Evolutionary conservation across 1,140 invertebrate species (phyloP), one percentile per base, ranked within the genome.

Genomic region (Pseudomyrmex sp.): DNA sequence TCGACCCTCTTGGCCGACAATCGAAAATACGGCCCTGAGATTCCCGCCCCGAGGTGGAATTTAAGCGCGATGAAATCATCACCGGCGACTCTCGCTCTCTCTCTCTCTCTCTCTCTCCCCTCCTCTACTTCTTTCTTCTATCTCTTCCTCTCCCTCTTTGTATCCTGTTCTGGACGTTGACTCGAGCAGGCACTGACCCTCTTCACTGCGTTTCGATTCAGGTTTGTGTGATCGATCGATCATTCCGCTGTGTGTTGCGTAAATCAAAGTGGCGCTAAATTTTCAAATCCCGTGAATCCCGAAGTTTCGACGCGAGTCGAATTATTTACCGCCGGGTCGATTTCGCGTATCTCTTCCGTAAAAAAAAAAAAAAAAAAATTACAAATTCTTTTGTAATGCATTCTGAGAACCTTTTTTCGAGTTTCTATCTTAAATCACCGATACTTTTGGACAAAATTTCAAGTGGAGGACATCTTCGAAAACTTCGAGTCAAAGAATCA

Each of bases 31-130:
- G 75, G 48, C 18, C 86, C 75, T 56, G 82, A 63, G 75, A 88
- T 85, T 82, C 66, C 86, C 76, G 85, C 75, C 75, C 82, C 59
- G 52, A 66, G 54, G 66, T 80, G 61, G 86, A 88, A 88, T 88
- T 88, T 82, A 68, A 83, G 8, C 73, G 46, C 83, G 86, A 88
- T 88, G 86, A 88, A 88, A 88, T 88, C 87, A 88, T 88, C 87
- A 54, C 65, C 56, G 23, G 54, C 76, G 44, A 72, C 75, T 73
- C 82, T 44, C n/a, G 18, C 66, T 46, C 68, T 50, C 58, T 48
- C 66, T 44, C 48, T 20, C 48, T 26, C 35, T 62, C 10, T 13
- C 70, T 61, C 50, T 50, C 46, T n/a, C n/a, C n/a, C n/a, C n/a
- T n/a, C 56, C 76, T 88, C 66, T 46, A 58, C 62, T 70, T 48